These are phyloP conservation scores for Tachystola acroxantha DNA, from an alignment of 2,888 invertebrate species.

Conservation along the genomic window DNA sequence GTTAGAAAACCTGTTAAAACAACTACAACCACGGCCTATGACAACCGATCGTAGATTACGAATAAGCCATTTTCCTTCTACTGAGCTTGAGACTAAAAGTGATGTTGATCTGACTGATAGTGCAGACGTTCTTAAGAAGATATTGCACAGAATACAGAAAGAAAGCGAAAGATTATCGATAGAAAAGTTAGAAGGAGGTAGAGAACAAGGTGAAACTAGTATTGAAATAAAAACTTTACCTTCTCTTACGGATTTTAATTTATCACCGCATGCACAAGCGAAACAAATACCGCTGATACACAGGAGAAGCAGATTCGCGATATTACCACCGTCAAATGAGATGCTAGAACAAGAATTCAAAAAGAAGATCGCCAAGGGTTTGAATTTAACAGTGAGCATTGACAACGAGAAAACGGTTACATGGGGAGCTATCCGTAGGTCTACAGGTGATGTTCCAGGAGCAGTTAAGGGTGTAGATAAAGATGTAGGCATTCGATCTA, in stretches of 20 bases:
- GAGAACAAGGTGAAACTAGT: too few relatives aligned
- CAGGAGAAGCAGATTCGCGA: too few relatives aligned
- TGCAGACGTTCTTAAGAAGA: constrained; percentile 23
- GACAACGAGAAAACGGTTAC: not conserved
- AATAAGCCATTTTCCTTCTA: constrained; percentile 21
- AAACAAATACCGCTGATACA: too few relatives aligned
- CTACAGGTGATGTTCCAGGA: too few relatives aligned
- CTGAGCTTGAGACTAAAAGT: constrained; percentile 8
- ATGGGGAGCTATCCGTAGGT: not conserved
- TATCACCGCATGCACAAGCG: too few relatives aligned
- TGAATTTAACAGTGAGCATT: not conserved
- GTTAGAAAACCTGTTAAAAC: constrained; percentile 24
- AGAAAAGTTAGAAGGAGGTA: not conserved
- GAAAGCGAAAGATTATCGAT: constrained; percentile 3
- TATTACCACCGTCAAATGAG: not conserved
- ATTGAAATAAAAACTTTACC: too few relatives aligned
- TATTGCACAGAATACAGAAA: constrained; percentile 12
- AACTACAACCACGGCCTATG: constrained; percentile 21
- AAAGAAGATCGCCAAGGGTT: not conserved
- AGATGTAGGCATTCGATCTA: too few relatives aligned
- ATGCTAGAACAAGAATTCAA: not conserved
- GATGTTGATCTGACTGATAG: constrained; percentile 15
- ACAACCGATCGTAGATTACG: constrained; percentile 2
- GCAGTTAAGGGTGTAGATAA: too few relatives aligned
- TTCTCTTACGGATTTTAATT: too few relatives aligned